Base-by-base conservation (phyloP, 2,113 vertebrate genomes). In the Scalopus aquaticus region DNA sequence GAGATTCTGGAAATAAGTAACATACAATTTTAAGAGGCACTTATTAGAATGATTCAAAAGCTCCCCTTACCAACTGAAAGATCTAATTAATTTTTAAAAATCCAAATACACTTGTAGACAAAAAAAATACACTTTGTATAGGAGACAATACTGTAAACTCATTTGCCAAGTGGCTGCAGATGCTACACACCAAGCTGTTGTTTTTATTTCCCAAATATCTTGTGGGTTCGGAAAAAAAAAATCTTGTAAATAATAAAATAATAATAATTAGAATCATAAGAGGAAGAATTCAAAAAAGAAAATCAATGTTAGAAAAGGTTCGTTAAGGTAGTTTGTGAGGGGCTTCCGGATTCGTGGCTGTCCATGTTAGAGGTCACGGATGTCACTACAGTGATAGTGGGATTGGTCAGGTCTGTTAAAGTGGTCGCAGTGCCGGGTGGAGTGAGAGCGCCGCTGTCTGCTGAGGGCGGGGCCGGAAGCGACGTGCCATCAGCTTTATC, bases 331-430 rank as follows among this genome's bases (percentile, higher is more conserved):
- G 99, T 99, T 99, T 99, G 99, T 96, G 99, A 99, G 98, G 99
- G 99, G 98, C 99, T 99, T 97, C 99, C 99, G 97, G 99, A 98
- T 98, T 99, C 99, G 98, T 99, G 99, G 99, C 99, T 99, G 99
- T 99, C 99, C 99, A 99, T 98, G 99, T 99, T 99, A 99, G 99
- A 99, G 99, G 99, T 99, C 98, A 99, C 99, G 97, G 99, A 99
- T 97, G 99, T 99, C 99, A 99, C 99, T 99, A 99, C 99, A 98
- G 99, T 99, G 99, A 99, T 98, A 98, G 99, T 99, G 99, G 99
- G 99, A 98, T 99, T 99, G 99, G 99, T 99, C 99, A 99, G 99
- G 99, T 99, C 99, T 99, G 99, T 99, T 99, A 99, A 99, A 98
- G 99, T 99, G 99, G 99, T 99, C 98, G 99, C 99, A 97, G 99